phyloP scores from a whole-genome alignment of 2,113 vertebrate species.

The Macquaria ambigua region DNA sequence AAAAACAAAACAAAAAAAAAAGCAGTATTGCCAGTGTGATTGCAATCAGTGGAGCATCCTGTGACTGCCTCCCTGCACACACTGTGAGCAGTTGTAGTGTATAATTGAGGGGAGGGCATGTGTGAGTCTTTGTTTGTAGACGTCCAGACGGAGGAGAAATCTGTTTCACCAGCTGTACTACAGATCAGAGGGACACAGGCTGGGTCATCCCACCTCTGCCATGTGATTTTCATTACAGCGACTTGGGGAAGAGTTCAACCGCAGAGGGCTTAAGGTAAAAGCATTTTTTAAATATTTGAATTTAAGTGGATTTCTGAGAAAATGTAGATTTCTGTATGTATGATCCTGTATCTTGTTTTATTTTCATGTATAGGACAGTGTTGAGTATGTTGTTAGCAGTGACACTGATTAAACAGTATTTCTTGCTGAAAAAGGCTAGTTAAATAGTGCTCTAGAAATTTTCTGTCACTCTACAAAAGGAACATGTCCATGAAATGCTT shows the following conservation, averaged over 20 bases:
- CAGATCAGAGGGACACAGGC: slow-evolving; percentile 12
- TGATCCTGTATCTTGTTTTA: neutral
- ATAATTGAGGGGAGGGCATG: slow-evolving; percentile 20
- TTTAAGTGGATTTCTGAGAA: neutral
- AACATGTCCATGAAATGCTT: neutral
- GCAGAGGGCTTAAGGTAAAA: slow-evolving; percentile 55
- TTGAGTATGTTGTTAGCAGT: neutral
- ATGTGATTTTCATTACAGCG: slow-evolving; percentile 60
- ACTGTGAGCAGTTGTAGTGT: slow-evolving; percentile 16
- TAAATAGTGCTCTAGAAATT: neutral
- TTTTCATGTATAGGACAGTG: too few relatives aligned
- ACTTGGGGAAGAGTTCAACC: slow-evolving; percentile 28
- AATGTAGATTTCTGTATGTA: neutral
- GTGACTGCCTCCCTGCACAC: slow-evolving; percentile 35
- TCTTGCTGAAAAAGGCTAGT: neutral
- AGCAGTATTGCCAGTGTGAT: neutral
- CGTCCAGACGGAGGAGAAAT: slow-evolving; percentile 36
- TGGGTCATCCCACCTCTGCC: slow-evolving; percentile 31
- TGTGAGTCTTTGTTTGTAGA: slow-evolving; percentile 48
- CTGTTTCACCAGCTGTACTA: slow-evolving; percentile 15
- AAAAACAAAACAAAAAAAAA: neutral
- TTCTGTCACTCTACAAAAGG: neutral
- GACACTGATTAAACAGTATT: neutral
- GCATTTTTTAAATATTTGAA: neutral
- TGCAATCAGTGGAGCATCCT: slow-evolving; percentile 23